Percentiles rank a stretch among this genome's conserved stretches.
phyloP scores from a whole-genome alignment of 2,797 vertebrate species.

The Etheostoma perlongum region DNA sequence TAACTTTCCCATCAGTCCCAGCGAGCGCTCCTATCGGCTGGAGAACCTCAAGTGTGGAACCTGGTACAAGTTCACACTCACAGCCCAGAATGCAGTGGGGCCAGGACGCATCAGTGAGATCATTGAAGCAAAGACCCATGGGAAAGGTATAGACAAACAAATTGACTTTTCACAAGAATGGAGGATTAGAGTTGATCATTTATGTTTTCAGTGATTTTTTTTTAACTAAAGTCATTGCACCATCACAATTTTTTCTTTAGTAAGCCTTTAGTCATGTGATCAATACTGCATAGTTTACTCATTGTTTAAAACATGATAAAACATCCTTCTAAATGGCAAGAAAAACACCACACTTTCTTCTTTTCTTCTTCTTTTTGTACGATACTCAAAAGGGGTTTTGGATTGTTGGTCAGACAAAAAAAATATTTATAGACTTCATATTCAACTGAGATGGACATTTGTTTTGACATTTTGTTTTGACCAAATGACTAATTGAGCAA shows the following conservation, averaged over 20 bases:
- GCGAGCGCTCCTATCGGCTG: conserved; percentile 93
- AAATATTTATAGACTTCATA: background rate
- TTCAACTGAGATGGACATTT: background rate
- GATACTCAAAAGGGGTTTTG: background rate
- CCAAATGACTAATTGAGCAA: background rate
- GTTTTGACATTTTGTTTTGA: background rate
- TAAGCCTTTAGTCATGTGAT: background rate
- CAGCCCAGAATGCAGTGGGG: conserved; percentile 96
- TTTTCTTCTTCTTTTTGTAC: background rate
- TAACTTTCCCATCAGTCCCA: conserved; percentile 96
- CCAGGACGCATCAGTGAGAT: conserved; percentile 98
- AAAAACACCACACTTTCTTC: too few species aligned
- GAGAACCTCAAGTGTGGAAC: conserved; percentile 97
- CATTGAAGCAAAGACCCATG: conserved; percentile 97
- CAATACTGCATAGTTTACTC: background rate
- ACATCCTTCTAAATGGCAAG: background rate
- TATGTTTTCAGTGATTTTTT: background rate
- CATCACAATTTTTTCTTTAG: background rate
- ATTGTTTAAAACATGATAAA: background rate
- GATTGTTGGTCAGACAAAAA: background rate
- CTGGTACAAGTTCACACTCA: conserved; percentile 99
- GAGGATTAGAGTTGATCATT: background rate
- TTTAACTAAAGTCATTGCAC: background rate
- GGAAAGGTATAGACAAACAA: conserved; percentile 88
- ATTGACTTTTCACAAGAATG: background rate